Evolutionary conservation across 2,888 invertebrate species (phyloP), one percentile per base, ranked within the genome.

Genomic region (Epiblema foenella): DNA sequence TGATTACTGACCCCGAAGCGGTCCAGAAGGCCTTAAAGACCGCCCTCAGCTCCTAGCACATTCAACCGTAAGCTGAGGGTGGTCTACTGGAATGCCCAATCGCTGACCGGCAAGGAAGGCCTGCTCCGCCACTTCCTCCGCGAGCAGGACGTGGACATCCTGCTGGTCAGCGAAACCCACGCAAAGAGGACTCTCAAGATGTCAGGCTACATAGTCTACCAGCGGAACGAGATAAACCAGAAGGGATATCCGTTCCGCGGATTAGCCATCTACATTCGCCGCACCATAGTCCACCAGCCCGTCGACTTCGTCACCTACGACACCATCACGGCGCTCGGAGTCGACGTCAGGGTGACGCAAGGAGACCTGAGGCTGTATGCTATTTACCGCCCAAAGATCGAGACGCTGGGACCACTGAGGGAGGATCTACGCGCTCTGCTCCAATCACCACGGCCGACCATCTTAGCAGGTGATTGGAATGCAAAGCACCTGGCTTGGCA

Each of bases 201-300:
- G n/a, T 4, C 2, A 0, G 46, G 46, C n/a, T 46, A 46, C n/a
- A n/a, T 17, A n/a, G n/a, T 46, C n/a, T 46, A 46, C 46, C 46
- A 17, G n/a, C 0, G n/a, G n/a, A 17, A 10, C 42, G 42, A 29
- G 10, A 29, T 17, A 15, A 10, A 17, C 59, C 42, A 12, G 11
- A 0, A 15, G n/a, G 64, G 64, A 20, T 37, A 9, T 9, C 20
- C 58, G 42, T 73, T 54, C 49, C 46, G 72, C 1, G 75, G 75
- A 0, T 42, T 73, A 0, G 70, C 73, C 8, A 59, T 75, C 0
- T 17, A 73, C 0, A 67, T 75, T 0, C 62, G 52, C 0, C 52
- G 73, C 10, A n/a, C 18, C 3, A 33, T 75, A 10, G 12, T 73
- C 4, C 75, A 77, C 57, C 69, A 72, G 4, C 73, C 42, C 0